Evolutionary conservation across 2,113 vertebrate species (phyloP).

Genomic region (rabbit (Oryctolagus cuniculus)): mOryCun1.1 NC_091451.1:25320001-25320500

Average conservation of each 20-base stretch:
- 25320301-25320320: neutral
- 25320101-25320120: too few relatives aligned
- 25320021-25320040: neutral
- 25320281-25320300: neutral
- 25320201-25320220: constrained; percentile 29
- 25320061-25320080: neutral
- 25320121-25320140: too few relatives aligned
- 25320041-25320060: neutral
- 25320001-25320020: constrained; percentile 65
- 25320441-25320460: constrained; percentile 42
- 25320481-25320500: constrained; percentile 32
- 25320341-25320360: neutral
- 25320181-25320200: neutral
- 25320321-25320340: neutral
- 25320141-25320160: too few relatives aligned
- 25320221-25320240: neutral
- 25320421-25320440: constrained; percentile 49
- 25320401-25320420: constrained; percentile 17
- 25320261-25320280: constrained; percentile 53
- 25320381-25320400: neutral
- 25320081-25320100: too few relatives aligned
- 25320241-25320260: constrained; percentile 33
- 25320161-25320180: neutral
- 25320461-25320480: constrained; percentile 26
- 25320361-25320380: neutral